Percentiles rank a stretch among this genome's conserved stretches.
phyloP scores from a whole-genome alignment of 2,113 vertebrate species.

The Prunella fulvescens region DNA sequence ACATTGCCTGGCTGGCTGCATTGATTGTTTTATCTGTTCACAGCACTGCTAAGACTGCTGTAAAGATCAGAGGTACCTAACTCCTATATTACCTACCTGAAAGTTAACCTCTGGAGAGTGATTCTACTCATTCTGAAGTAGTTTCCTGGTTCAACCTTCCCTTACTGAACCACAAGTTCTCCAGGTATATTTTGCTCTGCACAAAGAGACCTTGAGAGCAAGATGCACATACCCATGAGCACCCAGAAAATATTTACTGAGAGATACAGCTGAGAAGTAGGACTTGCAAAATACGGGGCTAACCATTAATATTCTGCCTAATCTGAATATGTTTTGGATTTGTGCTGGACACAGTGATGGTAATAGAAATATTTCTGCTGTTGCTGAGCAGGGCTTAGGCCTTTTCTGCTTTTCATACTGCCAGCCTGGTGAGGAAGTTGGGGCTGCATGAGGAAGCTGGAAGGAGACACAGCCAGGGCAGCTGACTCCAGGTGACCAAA shows the following conservation, averaged over 20 bases:
- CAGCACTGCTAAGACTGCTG: neutral
- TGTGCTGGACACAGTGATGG: neutral
- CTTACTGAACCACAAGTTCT: neutral
- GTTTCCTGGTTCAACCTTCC: neutral
- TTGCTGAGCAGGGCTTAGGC: neutral
- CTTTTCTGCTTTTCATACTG: neutral
- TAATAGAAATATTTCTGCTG: neutral
- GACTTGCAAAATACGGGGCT: neutral
- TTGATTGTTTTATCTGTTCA: neutral
- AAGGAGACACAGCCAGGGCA: neutral
- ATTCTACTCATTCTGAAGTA: neutral
- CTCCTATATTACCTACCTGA: neutral
- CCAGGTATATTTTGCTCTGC: neutral
- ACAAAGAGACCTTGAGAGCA: neutral
- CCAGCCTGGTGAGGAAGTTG: fast-evolving
- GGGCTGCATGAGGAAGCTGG: neutral
- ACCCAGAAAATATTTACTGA: neutral
- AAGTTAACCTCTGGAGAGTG: neutral
- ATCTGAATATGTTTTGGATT: neutral
- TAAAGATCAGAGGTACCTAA: neutral
- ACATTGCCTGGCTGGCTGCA: neutral
- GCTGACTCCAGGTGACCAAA: neutral
- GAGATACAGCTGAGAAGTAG: neutral
- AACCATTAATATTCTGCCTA: neutral
- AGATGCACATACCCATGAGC: neutral